These are phyloP conservation scores for Chrysomela aeneicollis DNA, from an alignment of 2,888 invertebrate species.

Conservation along the genomic window DNA sequence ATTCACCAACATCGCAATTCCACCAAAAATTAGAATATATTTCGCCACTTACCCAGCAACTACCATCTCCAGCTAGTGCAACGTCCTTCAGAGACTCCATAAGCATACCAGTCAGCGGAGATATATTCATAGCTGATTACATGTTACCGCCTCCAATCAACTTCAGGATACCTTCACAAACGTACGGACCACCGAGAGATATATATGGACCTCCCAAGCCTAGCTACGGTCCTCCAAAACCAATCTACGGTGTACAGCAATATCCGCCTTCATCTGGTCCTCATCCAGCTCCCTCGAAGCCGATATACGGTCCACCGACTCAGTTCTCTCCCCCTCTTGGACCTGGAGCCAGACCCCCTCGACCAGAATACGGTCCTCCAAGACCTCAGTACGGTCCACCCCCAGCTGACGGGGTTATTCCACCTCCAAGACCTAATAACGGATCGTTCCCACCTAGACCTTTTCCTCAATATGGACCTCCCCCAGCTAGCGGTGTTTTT, in stretches of 20 bases:
- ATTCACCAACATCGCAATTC: slow-evolving; percentile 27
- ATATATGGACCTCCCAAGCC: slow-evolving; percentile 33
- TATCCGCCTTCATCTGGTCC: slow-evolving; percentile 35
- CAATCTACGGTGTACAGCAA: slow-evolving; percentile 29
- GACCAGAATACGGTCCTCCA: slow-evolving; percentile 45
- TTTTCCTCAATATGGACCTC: slow-evolving; percentile 20
- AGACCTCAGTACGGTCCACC: slow-evolving; percentile 46
- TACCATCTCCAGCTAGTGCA: background rate
- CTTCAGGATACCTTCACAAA: slow-evolving; percentile 29
- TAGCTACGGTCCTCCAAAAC: slow-evolving; percentile 39
- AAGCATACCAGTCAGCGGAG: slow-evolving; percentile 35
- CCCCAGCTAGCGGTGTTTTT: slow-evolving; percentile 39
- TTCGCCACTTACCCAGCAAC: slow-evolving; percentile 4
- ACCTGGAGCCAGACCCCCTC: slow-evolving; percentile 38
- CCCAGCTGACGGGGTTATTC: slow-evolving; percentile 16
- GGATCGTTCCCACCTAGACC: slow-evolving; percentile 30
- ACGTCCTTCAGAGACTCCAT: slow-evolving; percentile 19
- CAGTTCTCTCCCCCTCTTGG: slow-evolving; percentile 35
- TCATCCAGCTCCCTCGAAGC: slow-evolving; percentile 11
- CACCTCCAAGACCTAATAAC: background rate
- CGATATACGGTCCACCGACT: slow-evolving; percentile 27
- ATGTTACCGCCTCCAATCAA: slow-evolving; percentile 34
- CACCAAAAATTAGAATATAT: slow-evolving; percentile 19
- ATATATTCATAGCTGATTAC: slow-evolving; percentile 28
- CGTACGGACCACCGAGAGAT: slow-evolving; percentile 23